A percentile compares a stretch with the other conserved stretches of the same genome.
These are phyloP conservation scores for Phrynosoma blainvillii DNA, from an alignment of 2,113 vertebrate genomes.

Conservation along the genomic window DNA sequence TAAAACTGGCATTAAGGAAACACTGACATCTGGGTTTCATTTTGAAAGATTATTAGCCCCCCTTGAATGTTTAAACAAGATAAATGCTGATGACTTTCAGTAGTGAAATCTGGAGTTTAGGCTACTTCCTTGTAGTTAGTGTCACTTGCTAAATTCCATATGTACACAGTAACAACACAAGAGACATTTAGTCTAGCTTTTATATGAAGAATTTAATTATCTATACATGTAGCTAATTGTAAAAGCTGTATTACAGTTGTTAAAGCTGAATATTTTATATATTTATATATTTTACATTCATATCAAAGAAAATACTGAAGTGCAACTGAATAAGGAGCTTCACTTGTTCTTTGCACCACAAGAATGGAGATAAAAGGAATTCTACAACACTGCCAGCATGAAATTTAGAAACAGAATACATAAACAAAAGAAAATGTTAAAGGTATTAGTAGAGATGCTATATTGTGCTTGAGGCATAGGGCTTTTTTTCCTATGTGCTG, in stretches of 20 bases:
- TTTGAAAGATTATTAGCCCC: background rate
- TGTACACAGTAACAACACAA: conserved; percentile 74
- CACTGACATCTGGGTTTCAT: background rate
- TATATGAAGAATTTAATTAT: conserved; percentile 89
- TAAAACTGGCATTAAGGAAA: background rate
- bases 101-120: conserved; percentile 23
- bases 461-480: conserved; percentile 63
- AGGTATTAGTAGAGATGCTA: conserved; percentile 56
- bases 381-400: conserved; percentile 51
- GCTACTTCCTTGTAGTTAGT: conserved; percentile 31
- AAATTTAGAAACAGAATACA: conserved; percentile 33
- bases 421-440: conserved; percentile 46
- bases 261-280: conserved; percentile 87
- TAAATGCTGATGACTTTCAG: background rate
- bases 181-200: conserved; percentile 81
- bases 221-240: conserved; percentile 87
- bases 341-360: conserved; percentile 61
- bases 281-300: conserved; percentile 90
- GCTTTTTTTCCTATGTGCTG: conserved; percentile 53
- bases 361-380: conserved; percentile 45
- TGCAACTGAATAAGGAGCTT: conserved; percentile 69
- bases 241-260: conserved; percentile 89
- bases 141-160: conserved; percentile 36
- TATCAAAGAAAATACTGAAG: conserved; percentile 82
- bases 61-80: background rate